A percentile compares a stretch with the other conserved stretches of the same genome.
phyloP scores from a whole-genome alignment of 2,797 vertebrate species.

The Gadopsis marmoratus region DNA sequence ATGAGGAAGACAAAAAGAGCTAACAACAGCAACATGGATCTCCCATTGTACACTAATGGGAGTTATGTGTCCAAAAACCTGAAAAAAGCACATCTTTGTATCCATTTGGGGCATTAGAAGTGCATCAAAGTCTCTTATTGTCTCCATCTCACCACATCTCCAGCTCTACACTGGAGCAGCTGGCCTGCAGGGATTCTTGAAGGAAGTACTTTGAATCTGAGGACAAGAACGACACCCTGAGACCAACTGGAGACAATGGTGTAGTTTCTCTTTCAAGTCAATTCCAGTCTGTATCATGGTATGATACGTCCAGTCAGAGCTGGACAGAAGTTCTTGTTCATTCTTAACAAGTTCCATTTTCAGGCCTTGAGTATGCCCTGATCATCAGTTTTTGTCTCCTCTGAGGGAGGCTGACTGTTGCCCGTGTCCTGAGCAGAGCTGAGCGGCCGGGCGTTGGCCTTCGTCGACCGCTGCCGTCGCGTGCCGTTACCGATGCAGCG shows the following conservation, averaged over 20 bases:
- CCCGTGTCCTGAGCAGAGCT: slow-evolving; percentile 77
- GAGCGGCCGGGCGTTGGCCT: slow-evolving; percentile 77
- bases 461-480: slow-evolving; percentile 82
- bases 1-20: slow-evolving; percentile 28
- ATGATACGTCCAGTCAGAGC: background rate
- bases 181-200: slow-evolving; percentile 24
- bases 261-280: slow-evolving; percentile 41
- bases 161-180: slow-evolving; percentile 6
- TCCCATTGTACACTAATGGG: slow-evolving; percentile 10
- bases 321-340: slow-evolving; percentile 14
- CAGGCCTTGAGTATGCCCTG: slow-evolving; percentile 74
- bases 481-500: slow-evolving; percentile 87
- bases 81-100: slow-evolving; percentile 17
- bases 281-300: slow-evolving; percentile 35
- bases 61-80: slow-evolving; percentile 24
- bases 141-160: slow-evolving; percentile 14
- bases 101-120: slow-evolving; percentile 20
- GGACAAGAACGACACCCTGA: background rate
- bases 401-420: slow-evolving; percentile 76
- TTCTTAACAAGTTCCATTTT: slow-evolving; percentile 25
- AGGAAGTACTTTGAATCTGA: slow-evolving; percentile 24
- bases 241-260: slow-evolving; percentile 7
- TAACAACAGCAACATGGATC: slow-evolving; percentile 13
- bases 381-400: slow-evolving; percentile 77
- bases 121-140: slow-evolving; percentile 27